phyloP scores from a whole-genome alignment of 1,140 invertebrate species.

The Zaprionus lachaisei region DNA sequence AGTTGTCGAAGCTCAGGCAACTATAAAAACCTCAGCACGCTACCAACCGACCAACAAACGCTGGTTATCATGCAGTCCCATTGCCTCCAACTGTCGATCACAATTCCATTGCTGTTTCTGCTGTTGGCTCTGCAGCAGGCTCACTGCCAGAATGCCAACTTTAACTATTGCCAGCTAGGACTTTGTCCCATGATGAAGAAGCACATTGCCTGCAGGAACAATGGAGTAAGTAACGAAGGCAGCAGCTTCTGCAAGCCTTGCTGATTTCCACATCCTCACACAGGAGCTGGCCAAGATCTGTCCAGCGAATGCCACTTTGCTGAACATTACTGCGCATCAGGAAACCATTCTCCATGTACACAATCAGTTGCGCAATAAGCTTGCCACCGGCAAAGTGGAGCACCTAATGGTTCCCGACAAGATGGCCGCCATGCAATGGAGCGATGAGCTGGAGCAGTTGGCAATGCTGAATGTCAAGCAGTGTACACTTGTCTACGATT shows the following conservation, averaged over 20 bases:
- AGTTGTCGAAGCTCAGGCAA: slow-evolving; percentile 50
- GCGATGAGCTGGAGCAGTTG: slow-evolving; percentile 46
- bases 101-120: slow-evolving; percentile 19
- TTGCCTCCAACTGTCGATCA: slow-evolving; percentile 15
- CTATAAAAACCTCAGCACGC: slow-evolving; percentile 49
- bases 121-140: slow-evolving; percentile 11
- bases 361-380: slow-evolving; percentile 50
- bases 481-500: slow-evolving; percentile 49
- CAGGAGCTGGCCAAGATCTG: slow-evolving; percentile 45
- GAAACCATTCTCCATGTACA: slow-evolving; percentile 48
- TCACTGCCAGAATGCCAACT: not conserved
- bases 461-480: slow-evolving; percentile 62
- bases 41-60: slow-evolving; percentile 15
- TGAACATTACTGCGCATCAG: slow-evolving; percentile 47
- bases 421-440: slow-evolving; percentile 66
- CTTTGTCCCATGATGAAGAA: slow-evolving; percentile 45
- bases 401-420: slow-evolving; percentile 46
- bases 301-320: slow-evolving; percentile 21
- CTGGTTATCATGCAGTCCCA: slow-evolving; percentile 27
- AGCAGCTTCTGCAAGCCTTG: not conserved
- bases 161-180: slow-evolving; percentile 51
- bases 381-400: slow-evolving; percentile 49
- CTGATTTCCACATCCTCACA: no score
- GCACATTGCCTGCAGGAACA: slow-evolving; percentile 64
- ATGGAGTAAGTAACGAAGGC: slow-evolving; percentile 49